Conservation (phyloP, 2,888 invertebrate genomes). For the Ophraella communa region DNA sequence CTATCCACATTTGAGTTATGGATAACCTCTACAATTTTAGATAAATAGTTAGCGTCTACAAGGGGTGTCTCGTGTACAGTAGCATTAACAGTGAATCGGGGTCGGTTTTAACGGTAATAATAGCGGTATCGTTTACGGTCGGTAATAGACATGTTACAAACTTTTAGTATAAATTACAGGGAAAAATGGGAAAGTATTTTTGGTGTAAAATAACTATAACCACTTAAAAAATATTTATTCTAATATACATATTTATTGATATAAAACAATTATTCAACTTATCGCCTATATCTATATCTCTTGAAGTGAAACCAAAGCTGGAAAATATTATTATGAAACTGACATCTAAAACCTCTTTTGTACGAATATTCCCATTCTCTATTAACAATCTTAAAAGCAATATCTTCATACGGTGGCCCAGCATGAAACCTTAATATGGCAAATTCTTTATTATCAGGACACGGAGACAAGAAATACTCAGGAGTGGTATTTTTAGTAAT, state of each 20-base stretch:
- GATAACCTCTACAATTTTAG: too few relatives aligned
- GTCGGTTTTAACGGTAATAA: too few relatives aligned
- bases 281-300: slow-evolving; percentile 92
- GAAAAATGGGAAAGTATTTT: too few relatives aligned
- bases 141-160: too few relatives aligned
- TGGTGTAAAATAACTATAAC: too few relatives aligned
- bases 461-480: slow-evolving; percentile 89
- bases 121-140: too few relatives aligned
- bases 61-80: too few relatives aligned
- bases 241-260: background rate
- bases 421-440: slow-evolving; percentile 93
- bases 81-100: too few relatives aligned
- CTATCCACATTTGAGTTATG: too few relatives aligned
- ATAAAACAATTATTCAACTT: slow-evolving; percentile 25
- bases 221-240: too few relatives aligned
- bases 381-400: slow-evolving; percentile 98
- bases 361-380: slow-evolving; percentile 99
- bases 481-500: slow-evolving; percentile 94
- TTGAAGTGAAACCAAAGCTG: slow-evolving; percentile 99
- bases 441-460: slow-evolving; percentile 93
- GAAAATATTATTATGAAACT: slow-evolving; percentile 99
- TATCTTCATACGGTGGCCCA: slow-evolving; percentile 99
- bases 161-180: too few relatives aligned
- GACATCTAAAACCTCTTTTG: slow-evolving; percentile 96
- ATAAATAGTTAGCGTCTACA: too few relatives aligned